Evolutionary conservation across 1,140 invertebrate species (phyloP).

Genomic region (Heliconius hewitsoni): DNA sequence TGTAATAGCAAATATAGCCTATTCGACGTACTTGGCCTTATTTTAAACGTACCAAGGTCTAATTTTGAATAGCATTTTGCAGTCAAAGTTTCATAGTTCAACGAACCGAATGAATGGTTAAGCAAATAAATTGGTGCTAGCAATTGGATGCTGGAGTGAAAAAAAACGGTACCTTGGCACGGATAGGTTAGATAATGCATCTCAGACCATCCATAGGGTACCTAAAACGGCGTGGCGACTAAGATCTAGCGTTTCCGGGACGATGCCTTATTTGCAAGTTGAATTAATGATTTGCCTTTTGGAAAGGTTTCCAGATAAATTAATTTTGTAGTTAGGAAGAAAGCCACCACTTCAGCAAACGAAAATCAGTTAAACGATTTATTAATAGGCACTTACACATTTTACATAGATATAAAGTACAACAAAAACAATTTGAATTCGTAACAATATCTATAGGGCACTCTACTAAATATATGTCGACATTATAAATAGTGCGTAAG

Average conservation of each 20-base stretch:
- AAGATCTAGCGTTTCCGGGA: conserved; percentile 21
- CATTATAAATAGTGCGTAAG: neutral
- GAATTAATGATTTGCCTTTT: conserved; percentile 11
- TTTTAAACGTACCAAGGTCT: conserved; percentile 13
- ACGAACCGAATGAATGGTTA: conserved; percentile 61
- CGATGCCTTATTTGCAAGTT: conserved; percentile 23
- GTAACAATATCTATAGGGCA: neutral
- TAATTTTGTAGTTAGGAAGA: neutral
- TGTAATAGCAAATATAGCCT: neutral
- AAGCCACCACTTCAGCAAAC: no score
- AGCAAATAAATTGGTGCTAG: conserved; percentile 73
- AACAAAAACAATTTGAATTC: neutral
- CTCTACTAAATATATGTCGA: neutral
- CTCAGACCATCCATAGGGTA: conserved; percentile 40
- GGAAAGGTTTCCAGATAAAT: neutral
- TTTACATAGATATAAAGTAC: no score
- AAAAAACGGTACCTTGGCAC: conserved; percentile 56
- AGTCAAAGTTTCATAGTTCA: conserved; percentile 49
- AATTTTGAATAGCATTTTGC: conserved; percentile 11
- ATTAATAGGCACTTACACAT: no score
- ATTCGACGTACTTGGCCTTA: neutral
- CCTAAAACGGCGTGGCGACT: conserved; percentile 28
- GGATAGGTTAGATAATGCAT: conserved; percentile 55
- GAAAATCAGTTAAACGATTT: no score
- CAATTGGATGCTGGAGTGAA: conserved; percentile 57